These are phyloP conservation scores for Dromius quadrimaculatus DNA, from an alignment of 2,888 invertebrate genomes.

Conservation along the genomic window DNA sequence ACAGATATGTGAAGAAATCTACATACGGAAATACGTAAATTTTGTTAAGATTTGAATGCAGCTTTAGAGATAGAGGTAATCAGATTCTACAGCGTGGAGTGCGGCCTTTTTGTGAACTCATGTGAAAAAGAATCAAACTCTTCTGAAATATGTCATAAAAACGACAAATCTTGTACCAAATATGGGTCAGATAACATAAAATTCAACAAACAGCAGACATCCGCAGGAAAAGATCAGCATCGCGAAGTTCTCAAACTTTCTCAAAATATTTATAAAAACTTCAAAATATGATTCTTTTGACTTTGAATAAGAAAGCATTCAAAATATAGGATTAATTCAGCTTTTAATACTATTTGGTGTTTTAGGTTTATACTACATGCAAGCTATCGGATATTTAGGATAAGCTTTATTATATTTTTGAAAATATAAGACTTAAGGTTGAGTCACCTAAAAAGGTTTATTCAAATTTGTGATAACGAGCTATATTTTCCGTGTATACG, in stretches of 20 bases:
- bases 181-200: constrained; percentile 42
- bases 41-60: constrained; percentile 4
- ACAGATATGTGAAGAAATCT: constrained; percentile 26
- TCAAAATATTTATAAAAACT: too few relatives aligned
- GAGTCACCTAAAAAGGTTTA: too few relatives aligned
- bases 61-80: constrained; percentile 18
- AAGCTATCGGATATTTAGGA: too few relatives aligned
- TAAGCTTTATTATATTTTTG: too few relatives aligned
- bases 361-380: too few relatives aligned
- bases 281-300: too few relatives aligned
- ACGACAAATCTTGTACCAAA: constrained; percentile 45
- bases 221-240: not conserved
- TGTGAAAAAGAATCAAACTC: constrained; percentile 42
- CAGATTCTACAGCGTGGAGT: constrained; percentile 26
- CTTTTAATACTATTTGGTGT: too few relatives aligned
- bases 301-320: too few relatives aligned
- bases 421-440: too few relatives aligned
- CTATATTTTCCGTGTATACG: too few relatives aligned
- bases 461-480: too few relatives aligned
- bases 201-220: constrained; percentile 23
- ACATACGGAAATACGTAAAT: constrained; percentile 33
- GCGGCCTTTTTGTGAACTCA: constrained; percentile 8
- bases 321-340: too few relatives aligned
- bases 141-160: constrained; percentile 42
- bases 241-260: not conserved